Conservation (phyloP, 2,888 invertebrate genomes). For the Oxystoma pomonae region DNA sequence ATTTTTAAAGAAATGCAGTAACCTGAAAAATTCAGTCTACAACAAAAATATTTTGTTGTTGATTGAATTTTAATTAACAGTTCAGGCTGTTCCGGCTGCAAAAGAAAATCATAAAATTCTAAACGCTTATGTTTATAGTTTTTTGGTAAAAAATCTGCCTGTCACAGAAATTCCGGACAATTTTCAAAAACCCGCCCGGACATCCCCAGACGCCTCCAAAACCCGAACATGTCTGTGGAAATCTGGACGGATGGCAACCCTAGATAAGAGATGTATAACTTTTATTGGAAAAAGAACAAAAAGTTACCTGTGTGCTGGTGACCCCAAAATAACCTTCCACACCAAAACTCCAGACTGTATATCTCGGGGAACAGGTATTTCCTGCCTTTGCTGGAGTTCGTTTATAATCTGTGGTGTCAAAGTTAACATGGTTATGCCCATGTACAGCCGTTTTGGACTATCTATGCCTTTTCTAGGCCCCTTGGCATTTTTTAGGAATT, state of each 20-base stretch:
- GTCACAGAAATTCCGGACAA: too few relatives aligned
- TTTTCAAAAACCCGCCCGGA: too few relatives aligned
- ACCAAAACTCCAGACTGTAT: slow-evolving; percentile 78
- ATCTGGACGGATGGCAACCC: slow-evolving; percentile 1
- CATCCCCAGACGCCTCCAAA: too few relatives aligned
- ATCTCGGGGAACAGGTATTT: slow-evolving; percentile 61
- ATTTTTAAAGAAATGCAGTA: too few relatives aligned
- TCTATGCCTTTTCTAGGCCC: slow-evolving; percentile 16
- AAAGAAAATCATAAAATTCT: too few relatives aligned
- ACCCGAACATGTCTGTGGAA: not conserved
- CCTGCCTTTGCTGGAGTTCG: slow-evolving; percentile 61
- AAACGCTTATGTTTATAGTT: too few relatives aligned
- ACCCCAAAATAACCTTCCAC: slow-evolving; percentile 82
- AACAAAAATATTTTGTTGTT: too few relatives aligned
- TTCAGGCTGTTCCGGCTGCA: too few relatives aligned
- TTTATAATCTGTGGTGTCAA: slow-evolving; percentile 71
- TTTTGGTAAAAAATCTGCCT: too few relatives aligned
- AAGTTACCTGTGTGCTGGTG: slow-evolving; percentile 77
- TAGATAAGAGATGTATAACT: not conserved
- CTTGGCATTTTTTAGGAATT: slow-evolving; percentile 56
- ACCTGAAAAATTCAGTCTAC: too few relatives aligned
- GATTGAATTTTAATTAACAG: too few relatives aligned
- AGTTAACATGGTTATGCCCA: slow-evolving; percentile 76
- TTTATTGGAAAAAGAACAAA: not conserved
- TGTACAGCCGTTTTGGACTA: slow-evolving; percentile 26